phyloP scores from a whole-genome alignment of 2,797 vertebrate species.

The Numenius phaeopus region DNA sequence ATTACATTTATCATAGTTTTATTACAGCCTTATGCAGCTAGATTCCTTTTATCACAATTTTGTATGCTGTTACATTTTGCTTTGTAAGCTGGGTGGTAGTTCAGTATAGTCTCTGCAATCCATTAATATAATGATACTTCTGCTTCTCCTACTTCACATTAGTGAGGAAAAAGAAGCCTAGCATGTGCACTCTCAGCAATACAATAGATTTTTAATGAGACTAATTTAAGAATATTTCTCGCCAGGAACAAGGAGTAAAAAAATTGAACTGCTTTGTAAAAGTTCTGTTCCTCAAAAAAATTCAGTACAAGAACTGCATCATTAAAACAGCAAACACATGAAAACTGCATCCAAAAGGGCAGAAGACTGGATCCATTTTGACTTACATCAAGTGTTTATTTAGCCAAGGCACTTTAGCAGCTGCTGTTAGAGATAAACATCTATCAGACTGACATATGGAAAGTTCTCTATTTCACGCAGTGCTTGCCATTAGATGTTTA shows the following conservation, averaged over 20 bases:
- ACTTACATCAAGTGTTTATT: background rate
- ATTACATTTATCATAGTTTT: background rate
- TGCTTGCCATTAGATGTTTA: background rate
- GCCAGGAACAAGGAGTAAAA: background rate
- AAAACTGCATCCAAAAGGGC: background rate
- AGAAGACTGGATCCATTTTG: background rate
- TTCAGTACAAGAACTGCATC: background rate
- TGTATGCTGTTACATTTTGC: background rate
- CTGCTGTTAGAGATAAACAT: background rate
- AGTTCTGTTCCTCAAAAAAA: background rate
- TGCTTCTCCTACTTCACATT: background rate
- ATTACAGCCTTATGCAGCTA: background rate
- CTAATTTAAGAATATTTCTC: background rate
- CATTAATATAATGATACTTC: background rate
- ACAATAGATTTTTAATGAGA: constrained; percentile 9
- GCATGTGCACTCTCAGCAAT: background rate
- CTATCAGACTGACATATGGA: background rate
- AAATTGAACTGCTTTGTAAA: background rate
- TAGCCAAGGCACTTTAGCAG: background rate
- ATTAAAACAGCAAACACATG: background rate
- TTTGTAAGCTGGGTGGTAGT: background rate
- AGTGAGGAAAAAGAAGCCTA: background rate
- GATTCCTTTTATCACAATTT: background rate
- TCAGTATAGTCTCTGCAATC: background rate
- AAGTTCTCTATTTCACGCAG: background rate